Evolutionary conservation across 2,113 vertebrate genomes (phyloP).

Genomic region (Pandion haliaetus): DNA sequence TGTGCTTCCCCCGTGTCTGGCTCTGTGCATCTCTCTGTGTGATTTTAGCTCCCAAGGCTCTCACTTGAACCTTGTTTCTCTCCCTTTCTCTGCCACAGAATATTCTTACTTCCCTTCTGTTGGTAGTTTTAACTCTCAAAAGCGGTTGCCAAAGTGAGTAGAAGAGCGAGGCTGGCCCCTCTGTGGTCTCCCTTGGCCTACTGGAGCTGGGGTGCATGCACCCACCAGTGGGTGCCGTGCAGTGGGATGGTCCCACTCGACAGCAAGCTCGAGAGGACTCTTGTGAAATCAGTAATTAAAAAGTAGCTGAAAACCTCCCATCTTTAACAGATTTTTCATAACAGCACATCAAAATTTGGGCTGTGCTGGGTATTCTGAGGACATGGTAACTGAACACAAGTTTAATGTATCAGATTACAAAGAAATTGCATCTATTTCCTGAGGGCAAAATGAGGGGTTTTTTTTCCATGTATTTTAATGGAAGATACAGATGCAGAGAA

Average conservation of each 20-base stretch:
- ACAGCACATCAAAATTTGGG: neutral
- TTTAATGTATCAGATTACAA: neutral
- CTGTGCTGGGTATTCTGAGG: neutral
- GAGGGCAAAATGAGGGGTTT: neutral
- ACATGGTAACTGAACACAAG: neutral
- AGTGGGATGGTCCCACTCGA: neutral
- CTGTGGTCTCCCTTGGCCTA: neutral
- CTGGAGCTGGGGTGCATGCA: neutral
- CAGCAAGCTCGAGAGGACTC: neutral
- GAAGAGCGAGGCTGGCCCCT: fast-evolving
- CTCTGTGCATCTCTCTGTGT: neutral
- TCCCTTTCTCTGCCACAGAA: neutral
- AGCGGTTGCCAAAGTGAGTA: neutral
- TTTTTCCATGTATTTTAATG: neutral
- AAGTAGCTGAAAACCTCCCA: neutral
- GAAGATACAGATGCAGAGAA: neutral
- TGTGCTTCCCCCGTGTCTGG: neutral
- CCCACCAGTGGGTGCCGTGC: fast-evolving
- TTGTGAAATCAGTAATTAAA: neutral
- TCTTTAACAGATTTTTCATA: neutral
- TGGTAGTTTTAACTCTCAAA: neutral
- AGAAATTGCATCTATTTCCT: neutral
- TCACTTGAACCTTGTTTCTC: neutral
- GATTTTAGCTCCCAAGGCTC: neutral
- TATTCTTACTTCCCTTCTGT: neutral